Base-by-base conservation (phyloP, 2,797 vertebrate species). In the Malacoctenus gilli region DNA sequence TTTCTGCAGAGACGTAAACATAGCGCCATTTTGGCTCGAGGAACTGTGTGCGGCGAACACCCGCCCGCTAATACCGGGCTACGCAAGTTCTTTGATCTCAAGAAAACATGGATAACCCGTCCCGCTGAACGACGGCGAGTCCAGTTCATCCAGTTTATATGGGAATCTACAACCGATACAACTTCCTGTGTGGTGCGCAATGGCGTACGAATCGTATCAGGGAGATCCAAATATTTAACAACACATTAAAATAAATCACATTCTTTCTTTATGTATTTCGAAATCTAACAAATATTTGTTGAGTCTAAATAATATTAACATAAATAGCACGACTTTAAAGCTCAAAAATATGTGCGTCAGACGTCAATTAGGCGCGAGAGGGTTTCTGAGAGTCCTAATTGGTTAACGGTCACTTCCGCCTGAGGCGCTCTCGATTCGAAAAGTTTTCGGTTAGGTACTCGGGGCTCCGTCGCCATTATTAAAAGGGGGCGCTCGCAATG, bases 1-100 rank as follows among this genome's bases (percentile, higher is more conserved):
- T 46, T 60, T 51, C 53, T 21, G 46, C 18, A 55, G 35, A 60
- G 60, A 89, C 64, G 75, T 89, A 90, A 90, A 91, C 89, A 91
- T 68, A 82, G 84, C 83, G 89, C 90, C 90, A 91, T 91, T 89
- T 90, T 89, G 87, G 67, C 14, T 11, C 16, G 5, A 62, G 32
- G 23, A 22, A 21, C 34, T 11, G 9, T 8, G 40, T 1, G 52
- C 66, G 80, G 52, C 66, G 80, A 82, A 68, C 60, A 22, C 11
- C 11, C 12, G 20, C 12, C 20, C 0, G 12, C 11, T 8, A 31
- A 18, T 10, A 25, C 9, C 1, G 3, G 0, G 2, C 40, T 36
- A 28, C 19, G 14, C 19, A 8, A 12, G 12, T 0, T 5, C 54
- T 1, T 40, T 15, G 61, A 83, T 39, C 6, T 2, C 15, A 5